These are phyloP conservation scores for Ciconia stormi DNA, from an alignment of 2,113 vertebrate genomes.

Conservation along the genomic window DNA sequence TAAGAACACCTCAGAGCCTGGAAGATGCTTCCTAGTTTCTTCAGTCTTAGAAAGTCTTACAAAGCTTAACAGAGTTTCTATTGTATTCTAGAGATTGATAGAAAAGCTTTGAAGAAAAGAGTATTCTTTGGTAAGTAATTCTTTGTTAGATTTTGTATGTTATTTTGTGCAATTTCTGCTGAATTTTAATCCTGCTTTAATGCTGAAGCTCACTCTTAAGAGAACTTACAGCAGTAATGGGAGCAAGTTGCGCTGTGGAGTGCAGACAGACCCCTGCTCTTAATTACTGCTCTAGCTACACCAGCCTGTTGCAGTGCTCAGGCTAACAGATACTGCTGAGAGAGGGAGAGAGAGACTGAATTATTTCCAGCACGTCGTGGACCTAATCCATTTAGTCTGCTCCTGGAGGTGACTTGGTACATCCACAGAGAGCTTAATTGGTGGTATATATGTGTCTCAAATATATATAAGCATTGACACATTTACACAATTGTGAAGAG, in stretches of 20 bases:
- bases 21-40: not conserved
- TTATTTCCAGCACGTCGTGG: not conserved
- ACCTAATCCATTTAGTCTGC: not conserved
- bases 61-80: not conserved
- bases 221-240: not conserved
- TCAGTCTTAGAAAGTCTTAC: not conserved
- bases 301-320: not conserved
- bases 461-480: not conserved
- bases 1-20: not conserved
- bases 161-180: not conserved
- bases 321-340: not conserved
- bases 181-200: not conserved
- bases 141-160: not conserved
- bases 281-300: accelerated
- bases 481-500: not conserved
- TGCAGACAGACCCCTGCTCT: not conserved
- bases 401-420: not conserved
- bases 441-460: not conserved
- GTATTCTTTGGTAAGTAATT: not conserved
- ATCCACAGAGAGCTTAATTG: not conserved
- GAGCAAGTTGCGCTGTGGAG: not conserved
- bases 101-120: not conserved
- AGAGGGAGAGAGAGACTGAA: not conserved
- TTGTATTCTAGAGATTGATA: not conserved
- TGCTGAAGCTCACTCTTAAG: not conserved